phyloP scores from a whole-genome alignment of 1,140 invertebrate species.

The Oryctes rhinoceros region DNA sequence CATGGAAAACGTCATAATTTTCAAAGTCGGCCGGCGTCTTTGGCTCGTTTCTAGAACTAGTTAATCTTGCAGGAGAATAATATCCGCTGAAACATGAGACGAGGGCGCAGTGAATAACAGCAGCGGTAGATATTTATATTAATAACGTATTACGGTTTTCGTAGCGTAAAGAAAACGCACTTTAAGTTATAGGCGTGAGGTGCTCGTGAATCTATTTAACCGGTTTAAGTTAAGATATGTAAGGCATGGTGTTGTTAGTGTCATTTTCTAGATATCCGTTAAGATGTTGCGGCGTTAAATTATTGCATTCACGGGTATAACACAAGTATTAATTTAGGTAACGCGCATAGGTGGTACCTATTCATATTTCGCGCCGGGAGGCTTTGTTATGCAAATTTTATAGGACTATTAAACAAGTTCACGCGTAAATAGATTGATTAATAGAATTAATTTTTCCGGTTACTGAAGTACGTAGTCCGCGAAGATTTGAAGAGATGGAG shows the following conservation, averaged over 20 bases:
- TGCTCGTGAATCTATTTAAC: not conserved
- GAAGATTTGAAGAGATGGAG: too few relatives aligned
- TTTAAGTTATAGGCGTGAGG: not conserved
- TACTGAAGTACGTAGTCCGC: too few relatives aligned
- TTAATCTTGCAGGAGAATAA: constrained; percentile 11
- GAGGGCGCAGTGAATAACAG: not conserved
- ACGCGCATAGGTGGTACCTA: too few relatives aligned
- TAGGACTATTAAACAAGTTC: too few relatives aligned
- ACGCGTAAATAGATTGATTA: too few relatives aligned
- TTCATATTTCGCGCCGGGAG: too few relatives aligned
- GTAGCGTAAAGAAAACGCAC: not conserved
- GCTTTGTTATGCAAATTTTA: too few relatives aligned
- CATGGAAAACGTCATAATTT: constrained; percentile 9
- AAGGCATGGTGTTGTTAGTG: not conserved
- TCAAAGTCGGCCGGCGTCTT: not conserved
- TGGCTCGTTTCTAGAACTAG: not conserved
- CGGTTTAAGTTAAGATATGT: constrained; percentile 7
- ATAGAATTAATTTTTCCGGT: too few relatives aligned
- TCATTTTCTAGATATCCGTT: not conserved
- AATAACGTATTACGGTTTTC: constrained; percentile 4
- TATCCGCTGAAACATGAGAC: not conserved
- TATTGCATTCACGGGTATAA: too few relatives aligned
- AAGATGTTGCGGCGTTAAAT: not conserved
- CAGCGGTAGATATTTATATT: constrained; percentile 11
- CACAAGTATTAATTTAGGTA: too few relatives aligned